Evolutionary conservation across 2,888 invertebrate genomes (phyloP).

Genomic region (Tenthredo mesomela): DNA sequence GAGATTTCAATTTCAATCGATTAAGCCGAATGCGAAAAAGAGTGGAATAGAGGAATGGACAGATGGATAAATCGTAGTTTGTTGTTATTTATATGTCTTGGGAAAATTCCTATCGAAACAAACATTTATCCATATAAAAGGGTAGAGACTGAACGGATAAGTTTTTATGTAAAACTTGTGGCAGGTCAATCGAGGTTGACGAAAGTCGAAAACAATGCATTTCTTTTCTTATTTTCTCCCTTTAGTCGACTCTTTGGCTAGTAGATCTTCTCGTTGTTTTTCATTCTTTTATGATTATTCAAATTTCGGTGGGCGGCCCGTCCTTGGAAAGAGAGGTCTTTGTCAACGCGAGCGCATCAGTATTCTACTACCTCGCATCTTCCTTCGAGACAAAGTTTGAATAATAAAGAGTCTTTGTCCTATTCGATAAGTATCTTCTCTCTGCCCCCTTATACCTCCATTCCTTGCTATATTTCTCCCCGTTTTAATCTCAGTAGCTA

Average conservation of each 20-base stretch:
- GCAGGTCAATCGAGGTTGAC: neutral
- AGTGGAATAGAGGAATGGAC: neutral
- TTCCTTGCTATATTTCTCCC: neutral
- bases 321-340: slow-evolving; percentile 76
- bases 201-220: neutral
- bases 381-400: slow-evolving; percentile 68
- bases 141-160: neutral
- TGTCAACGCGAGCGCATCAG: slow-evolving; percentile 73
- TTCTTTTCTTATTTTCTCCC: neutral
- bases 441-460: neutral
- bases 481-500: neutral
- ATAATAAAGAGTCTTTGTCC: slow-evolving; percentile 66
- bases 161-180: neutral
- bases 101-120: neutral
- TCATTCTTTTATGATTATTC: slow-evolving; percentile 58
- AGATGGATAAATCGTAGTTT: neutral
- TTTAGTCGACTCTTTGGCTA: neutral
- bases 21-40: neutral
- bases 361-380: slow-evolving; percentile 76
- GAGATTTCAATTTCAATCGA: neutral
- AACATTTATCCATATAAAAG: neutral
- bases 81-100: neutral
- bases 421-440: slow-evolving; percentile 37
- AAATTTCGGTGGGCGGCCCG: slow-evolving; percentile 67
- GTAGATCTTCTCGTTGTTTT: slow-evolving; percentile 51